These are phyloP conservation scores for Pelecanoides urinatrix DNA, from an alignment of 2,113 vertebrate genomes.

Conservation along the genomic window DNA sequence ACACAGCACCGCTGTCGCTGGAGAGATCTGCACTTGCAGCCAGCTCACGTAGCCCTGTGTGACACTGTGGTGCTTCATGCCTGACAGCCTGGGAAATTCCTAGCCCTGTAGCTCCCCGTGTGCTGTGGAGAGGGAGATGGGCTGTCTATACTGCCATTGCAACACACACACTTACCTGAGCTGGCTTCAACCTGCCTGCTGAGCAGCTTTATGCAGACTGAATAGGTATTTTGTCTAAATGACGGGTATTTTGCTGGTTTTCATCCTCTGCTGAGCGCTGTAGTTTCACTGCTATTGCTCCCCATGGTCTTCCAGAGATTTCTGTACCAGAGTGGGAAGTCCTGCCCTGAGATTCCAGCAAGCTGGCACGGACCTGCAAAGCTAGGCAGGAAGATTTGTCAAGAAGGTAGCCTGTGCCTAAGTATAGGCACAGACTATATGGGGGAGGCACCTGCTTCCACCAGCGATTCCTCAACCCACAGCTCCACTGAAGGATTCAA, in stretches of 20 bases:
- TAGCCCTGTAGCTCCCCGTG: neutral
- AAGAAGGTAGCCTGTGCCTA: neutral
- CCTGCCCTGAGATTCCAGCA: neutral
- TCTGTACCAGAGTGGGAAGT: neutral
- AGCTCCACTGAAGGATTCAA: neutral
- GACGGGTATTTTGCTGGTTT: neutral
- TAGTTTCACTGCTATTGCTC: neutral
- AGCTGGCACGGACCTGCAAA: neutral
- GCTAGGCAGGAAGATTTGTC: neutral
- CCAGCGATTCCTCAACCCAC: fast-evolving
- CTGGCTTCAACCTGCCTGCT: neutral
- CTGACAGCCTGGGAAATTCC: neutral
- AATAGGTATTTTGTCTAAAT: neutral
- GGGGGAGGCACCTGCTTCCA: neutral
- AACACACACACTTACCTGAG: neutral
- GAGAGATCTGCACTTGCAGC: neutral
- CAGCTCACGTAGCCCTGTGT: fast-evolving
- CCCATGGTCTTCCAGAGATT: neutral
- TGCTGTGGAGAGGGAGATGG: neutral
- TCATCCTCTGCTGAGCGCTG: neutral
- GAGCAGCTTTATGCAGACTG: neutral
- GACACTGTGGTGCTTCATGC: neutral
- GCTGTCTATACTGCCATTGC: neutral
- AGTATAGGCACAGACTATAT: neutral
- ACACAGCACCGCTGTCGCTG: fast-evolving